A percentile compares a stretch with the other conserved stretches of the same genome.
These are phyloP conservation scores for Cydia amplana DNA, from an alignment of 1,140 invertebrate species.

Conservation along the genomic window DNA sequence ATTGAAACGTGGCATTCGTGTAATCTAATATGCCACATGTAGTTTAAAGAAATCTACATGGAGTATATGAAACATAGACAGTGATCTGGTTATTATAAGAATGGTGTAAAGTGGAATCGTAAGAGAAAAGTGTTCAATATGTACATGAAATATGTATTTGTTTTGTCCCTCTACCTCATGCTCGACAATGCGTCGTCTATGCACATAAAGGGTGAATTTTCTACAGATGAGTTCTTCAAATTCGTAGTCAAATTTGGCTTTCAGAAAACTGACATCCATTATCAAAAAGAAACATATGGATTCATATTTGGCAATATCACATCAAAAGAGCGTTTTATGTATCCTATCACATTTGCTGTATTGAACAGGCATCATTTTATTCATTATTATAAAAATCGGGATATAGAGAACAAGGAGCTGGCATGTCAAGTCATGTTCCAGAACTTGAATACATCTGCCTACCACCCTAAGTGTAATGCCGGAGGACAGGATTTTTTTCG, in stretches of 20 bases:
- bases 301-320: slow-evolving; percentile 98
- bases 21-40: background rate
- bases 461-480: slow-evolving; percentile 90
- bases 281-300: slow-evolving; percentile 90
- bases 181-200: slow-evolving; percentile 47
- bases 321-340: slow-evolving; percentile 82
- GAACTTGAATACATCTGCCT: slow-evolving; percentile 89
- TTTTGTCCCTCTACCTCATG: slow-evolving; percentile 57
- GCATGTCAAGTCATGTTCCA: slow-evolving; percentile 93
- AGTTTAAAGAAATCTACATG: background rate
- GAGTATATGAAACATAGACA: background rate
- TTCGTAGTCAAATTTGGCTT: slow-evolving; percentile 98
- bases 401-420: slow-evolving; percentile 80
- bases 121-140: slow-evolving; percentile 50
- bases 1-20: background rate
- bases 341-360: slow-evolving; percentile 91
- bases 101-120: background rate
- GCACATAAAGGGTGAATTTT: slow-evolving; percentile 70
- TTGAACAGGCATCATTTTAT: slow-evolving; percentile 93
- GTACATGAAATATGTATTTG: slow-evolving; percentile 54
- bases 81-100: slow-evolving; percentile 9
- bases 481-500: slow-evolving; percentile 93
- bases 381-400: slow-evolving; percentile 91
- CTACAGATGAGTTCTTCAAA: slow-evolving; percentile 86
- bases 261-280: slow-evolving; percentile 94